Evolutionary conservation across 1,140 invertebrate species (phyloP).

Genomic region (Temnothorax curvispinosus): DNA sequence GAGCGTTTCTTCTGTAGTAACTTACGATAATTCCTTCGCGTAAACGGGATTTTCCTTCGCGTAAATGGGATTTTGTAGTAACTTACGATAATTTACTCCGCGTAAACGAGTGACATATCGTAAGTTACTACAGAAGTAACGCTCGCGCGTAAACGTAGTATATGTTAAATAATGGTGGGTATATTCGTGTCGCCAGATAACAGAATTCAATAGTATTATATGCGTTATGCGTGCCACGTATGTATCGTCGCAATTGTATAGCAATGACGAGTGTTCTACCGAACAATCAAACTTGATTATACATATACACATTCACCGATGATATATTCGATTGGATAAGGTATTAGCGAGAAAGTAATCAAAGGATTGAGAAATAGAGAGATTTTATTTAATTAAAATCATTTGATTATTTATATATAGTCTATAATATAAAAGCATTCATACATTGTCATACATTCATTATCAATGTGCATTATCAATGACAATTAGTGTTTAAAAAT

Average conservation of each 20-base stretch:
- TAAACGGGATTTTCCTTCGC: no score
- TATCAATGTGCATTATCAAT: neutral
- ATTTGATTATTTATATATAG: neutral
- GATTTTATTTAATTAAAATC: neutral
- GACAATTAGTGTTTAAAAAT: neutral
- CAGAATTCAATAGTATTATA: neutral
- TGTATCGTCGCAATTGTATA: neutral
- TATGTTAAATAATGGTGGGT: neutral
- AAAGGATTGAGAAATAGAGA: neutral
- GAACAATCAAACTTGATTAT: neutral
- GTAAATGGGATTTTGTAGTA: no score
- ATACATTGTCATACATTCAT: neutral
- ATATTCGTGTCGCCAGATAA: conserved; percentile 8
- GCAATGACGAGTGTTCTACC: neutral
- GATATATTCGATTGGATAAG: neutral
- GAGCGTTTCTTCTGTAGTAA: no score
- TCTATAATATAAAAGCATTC: neutral
- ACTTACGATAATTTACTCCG: no score
- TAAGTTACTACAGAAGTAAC: no score
- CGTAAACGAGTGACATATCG: no score
- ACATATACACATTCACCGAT: neutral
- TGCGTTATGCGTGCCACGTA: neutral
- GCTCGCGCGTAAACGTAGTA: no score
- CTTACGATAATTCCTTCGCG: no score
- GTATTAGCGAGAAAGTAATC: neutral